These are phyloP conservation scores for Halichoerus grypus DNA, from an alignment of 2,113 vertebrate genomes.

Conservation along the genomic window DNA sequence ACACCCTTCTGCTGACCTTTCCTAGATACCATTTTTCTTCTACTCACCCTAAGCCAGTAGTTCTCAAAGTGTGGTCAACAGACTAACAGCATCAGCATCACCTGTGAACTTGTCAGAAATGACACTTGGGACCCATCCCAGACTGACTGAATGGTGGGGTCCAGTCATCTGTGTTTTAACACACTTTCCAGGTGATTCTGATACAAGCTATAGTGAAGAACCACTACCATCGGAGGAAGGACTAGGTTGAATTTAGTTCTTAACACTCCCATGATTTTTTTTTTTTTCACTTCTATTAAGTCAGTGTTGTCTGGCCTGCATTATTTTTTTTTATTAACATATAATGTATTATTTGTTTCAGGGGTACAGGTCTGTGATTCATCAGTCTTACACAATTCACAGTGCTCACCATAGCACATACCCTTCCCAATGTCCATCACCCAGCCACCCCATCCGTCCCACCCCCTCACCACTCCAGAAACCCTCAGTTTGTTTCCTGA, in stretches of 20 bases:
- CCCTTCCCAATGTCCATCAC: no score
- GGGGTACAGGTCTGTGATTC: no score
- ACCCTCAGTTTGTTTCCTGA: no score
- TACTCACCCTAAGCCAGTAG: neutral
- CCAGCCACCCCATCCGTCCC: no score
- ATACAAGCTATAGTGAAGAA: neutral
- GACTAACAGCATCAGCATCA: neutral
- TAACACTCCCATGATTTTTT: neutral
- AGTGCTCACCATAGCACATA: no score
- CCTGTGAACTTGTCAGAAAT: neutral
- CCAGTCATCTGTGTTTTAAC: neutral
- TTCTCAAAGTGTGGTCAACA: neutral
- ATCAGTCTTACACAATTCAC: no score
- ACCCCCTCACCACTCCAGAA: no score
- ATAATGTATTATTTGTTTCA: no score
- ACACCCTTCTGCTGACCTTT: neutral
- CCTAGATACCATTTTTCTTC: neutral
- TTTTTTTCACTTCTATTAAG: no score
- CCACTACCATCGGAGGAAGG: neutral
- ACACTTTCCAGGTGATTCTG: neutral
- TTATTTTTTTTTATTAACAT: no score
- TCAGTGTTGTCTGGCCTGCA: no score
- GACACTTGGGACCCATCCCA: neutral
- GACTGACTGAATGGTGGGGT: neutral
- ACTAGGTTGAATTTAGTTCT: neutral